These are phyloP conservation scores for Clarias gariepinus DNA, from an alignment of 2,113 vertebrate species.

Conservation along the genomic window DNA sequence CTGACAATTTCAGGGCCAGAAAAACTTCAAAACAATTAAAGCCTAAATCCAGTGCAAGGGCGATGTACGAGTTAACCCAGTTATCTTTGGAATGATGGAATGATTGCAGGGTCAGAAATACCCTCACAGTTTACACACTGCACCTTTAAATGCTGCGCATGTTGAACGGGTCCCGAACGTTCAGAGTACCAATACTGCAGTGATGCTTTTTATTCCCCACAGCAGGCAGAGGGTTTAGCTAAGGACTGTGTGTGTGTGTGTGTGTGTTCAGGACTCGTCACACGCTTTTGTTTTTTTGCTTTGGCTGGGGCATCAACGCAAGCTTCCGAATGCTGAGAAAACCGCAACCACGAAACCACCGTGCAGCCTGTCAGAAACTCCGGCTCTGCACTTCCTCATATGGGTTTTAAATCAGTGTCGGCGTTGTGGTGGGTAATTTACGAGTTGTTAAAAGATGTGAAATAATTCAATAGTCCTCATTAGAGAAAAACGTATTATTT, in stretches of 20 bases:
- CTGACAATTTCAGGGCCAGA: conserved; percentile 6
- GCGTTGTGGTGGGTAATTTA: not conserved
- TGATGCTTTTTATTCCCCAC: not conserved
- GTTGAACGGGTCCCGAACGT: conserved; percentile 41
- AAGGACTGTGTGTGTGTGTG: conserved; percentile 1
- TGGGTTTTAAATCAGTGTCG: not conserved
- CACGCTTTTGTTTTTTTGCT: not conserved
- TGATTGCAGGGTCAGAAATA: not conserved
- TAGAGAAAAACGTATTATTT: not conserved
- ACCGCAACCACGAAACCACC: conserved; percentile 31
- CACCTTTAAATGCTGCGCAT: not conserved
- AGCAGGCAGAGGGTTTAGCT: not conserved
- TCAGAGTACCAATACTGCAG: conserved; percentile 25
- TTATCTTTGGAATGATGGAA: not conserved
- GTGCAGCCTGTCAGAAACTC: not conserved
- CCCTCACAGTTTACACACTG: not conserved
- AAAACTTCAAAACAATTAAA: not conserved
- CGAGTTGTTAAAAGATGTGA: conserved; percentile 18
- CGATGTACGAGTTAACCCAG: too few species aligned
- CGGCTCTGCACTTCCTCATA: not conserved
- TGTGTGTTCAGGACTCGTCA: not conserved
- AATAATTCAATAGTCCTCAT: too few species aligned
- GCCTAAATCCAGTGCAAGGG: too few species aligned
- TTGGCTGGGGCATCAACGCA: not conserved
- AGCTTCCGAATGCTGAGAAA: conserved; percentile 2